Conservation (phyloP, 2,888 invertebrate genomes). For the Erebia palarica region DNA sequence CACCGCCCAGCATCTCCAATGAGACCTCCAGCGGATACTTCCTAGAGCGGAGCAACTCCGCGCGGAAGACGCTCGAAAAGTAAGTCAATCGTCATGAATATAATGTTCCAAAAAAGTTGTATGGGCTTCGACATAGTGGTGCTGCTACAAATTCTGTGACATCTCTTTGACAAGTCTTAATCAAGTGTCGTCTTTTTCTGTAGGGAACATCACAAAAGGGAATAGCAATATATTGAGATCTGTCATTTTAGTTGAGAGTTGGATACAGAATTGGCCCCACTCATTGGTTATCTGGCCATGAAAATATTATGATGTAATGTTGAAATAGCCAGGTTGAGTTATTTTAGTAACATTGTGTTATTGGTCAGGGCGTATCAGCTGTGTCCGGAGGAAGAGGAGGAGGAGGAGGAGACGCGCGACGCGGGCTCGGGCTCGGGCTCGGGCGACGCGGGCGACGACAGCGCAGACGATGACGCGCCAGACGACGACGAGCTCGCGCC, state of each 20-base stretch:
- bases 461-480: conserved; percentile 50
- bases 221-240: too few relatives aligned
- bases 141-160: too few relatives aligned
- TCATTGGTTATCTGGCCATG: too few relatives aligned
- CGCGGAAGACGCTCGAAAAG: conserved; percentile 90
- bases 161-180: too few relatives aligned
- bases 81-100: conserved; percentile 45
- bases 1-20: conserved; percentile 96
- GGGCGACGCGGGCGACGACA: conserved; percentile 52
- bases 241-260: too few relatives aligned
- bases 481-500: conserved; percentile 52
- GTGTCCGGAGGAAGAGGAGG: conserved; percentile 77
- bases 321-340: too few relatives aligned
- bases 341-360: not conserved
- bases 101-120: not conserved
- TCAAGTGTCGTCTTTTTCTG: too few relatives aligned
- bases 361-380: conserved; percentile 70
- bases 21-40: conserved; percentile 97
- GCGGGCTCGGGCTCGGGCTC: conserved; percentile 58
- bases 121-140: not conserved
- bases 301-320: too few relatives aligned
- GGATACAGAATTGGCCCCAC: too few relatives aligned
- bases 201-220: too few relatives aligned
- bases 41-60: conserved; percentile 96
- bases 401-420: conserved; percentile 69